These are phyloP conservation scores for Caenorhabditis elegans DNA, from an alignment of 1,140 invertebrate species.

Conservation along the genomic window WBcel235 BX284603.4:8402001-8402500, in stretches of 20 bases:
- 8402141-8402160: background rate
- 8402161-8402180: too few species aligned
- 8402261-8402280: too few species aligned
- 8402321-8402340: too few species aligned
- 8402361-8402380: too few species aligned
- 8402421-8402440: background rate
- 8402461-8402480: background rate
- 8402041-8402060: background rate
- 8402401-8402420: background rate
- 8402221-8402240: background rate
- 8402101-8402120: background rate
- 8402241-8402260: too few species aligned
- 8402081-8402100: background rate
- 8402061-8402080: background rate
- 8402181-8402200: background rate
- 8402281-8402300: too few species aligned
- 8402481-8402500: background rate
- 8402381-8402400: background rate
- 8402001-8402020: background rate
- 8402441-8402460: background rate
- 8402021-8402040: background rate
- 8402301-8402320: too few species aligned
- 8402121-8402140: background rate
- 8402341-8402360: too few species aligned
- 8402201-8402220: background rate